phyloP scores from a whole-genome alignment of 2,797 vertebrate species.

The Poecilia velifera region DNA sequence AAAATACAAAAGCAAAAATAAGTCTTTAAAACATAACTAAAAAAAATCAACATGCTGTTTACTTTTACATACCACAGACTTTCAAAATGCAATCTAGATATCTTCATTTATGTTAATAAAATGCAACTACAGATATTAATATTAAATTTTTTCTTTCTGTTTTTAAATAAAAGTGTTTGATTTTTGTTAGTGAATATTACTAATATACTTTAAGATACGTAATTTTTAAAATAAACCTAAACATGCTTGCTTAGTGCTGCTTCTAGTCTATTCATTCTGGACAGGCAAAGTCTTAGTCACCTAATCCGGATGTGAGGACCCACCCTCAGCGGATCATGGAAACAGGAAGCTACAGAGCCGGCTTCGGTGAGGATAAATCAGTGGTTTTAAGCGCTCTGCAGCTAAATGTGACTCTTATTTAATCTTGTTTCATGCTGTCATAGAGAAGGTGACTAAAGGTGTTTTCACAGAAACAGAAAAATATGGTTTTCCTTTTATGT shows the following conservation, averaged over 20 bases:
- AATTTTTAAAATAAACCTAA: neutral
- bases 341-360: slow-evolving; percentile 78
- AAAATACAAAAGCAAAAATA: neutral
- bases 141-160: neutral
- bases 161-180: neutral
- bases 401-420: neutral
- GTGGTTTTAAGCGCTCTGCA: neutral
- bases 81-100: neutral
- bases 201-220: neutral
- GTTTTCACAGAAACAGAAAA: neutral
- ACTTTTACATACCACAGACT: neutral
- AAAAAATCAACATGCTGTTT: neutral
- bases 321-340: slow-evolving; percentile 68
- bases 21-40: neutral
- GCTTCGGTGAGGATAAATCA: slow-evolving; percentile 71
- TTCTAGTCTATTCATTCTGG: slow-evolving; percentile 40
- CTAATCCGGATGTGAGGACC: slow-evolving; percentile 61
- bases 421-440: neutral
- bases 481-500: neutral
- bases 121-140: neutral
- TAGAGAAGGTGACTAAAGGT: rapidly evolving
- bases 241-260: neutral
- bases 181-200: neutral
- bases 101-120: neutral
- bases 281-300: slow-evolving; percentile 59